phyloP scores from a whole-genome alignment of 2,888 invertebrate species.

The Eretmocerus hayati region DNA sequence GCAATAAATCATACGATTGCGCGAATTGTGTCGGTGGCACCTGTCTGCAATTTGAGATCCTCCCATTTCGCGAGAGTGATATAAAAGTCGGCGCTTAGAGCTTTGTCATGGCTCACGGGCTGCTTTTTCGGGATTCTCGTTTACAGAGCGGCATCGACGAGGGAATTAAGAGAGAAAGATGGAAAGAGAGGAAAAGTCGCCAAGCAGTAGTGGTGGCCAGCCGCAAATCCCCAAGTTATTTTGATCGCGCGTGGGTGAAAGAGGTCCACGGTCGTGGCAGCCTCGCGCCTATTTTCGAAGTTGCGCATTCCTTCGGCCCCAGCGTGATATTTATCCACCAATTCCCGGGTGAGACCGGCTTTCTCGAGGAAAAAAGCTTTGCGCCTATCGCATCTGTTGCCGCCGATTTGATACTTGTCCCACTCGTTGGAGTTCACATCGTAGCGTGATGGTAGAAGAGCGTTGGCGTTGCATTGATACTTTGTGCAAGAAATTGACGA shows the following conservation, averaged over 20 bases:
- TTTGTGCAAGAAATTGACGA: too few relatives aligned
- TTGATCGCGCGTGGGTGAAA: slow-evolving; percentile 22
- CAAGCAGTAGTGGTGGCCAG: too few relatives aligned
- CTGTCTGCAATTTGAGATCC: neutral
- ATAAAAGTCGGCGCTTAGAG: neutral
- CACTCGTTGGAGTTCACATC: too few relatives aligned
- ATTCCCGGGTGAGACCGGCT: slow-evolving; percentile 6
- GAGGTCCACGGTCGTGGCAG: slow-evolving; percentile 23
- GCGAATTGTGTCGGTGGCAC: too few relatives aligned
- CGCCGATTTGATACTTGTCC: too few relatives aligned
- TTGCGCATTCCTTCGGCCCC: slow-evolving; percentile 4
- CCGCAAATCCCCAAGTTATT: slow-evolving; percentile 17
- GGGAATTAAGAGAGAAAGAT: neutral
- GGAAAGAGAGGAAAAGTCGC: neutral
- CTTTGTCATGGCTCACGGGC: too few relatives aligned
- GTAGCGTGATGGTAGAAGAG: too few relatives aligned
- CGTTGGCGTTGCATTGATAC: too few relatives aligned
- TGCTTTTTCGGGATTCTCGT: slow-evolving; percentile 10
- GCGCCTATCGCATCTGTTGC: neutral
- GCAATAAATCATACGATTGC: too few relatives aligned
- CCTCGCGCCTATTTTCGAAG: slow-evolving; percentile 21
- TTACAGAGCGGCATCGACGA: neutral
- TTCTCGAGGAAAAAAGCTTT: neutral
- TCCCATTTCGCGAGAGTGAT: neutral
- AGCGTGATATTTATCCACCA: neutral